Percentiles rank a stretch among this genome's conserved stretches.
These are phyloP conservation scores for Ceyx melanurus DNA, from an alignment of 2,113 vertebrate species.

Conservation along the genomic window DNA sequence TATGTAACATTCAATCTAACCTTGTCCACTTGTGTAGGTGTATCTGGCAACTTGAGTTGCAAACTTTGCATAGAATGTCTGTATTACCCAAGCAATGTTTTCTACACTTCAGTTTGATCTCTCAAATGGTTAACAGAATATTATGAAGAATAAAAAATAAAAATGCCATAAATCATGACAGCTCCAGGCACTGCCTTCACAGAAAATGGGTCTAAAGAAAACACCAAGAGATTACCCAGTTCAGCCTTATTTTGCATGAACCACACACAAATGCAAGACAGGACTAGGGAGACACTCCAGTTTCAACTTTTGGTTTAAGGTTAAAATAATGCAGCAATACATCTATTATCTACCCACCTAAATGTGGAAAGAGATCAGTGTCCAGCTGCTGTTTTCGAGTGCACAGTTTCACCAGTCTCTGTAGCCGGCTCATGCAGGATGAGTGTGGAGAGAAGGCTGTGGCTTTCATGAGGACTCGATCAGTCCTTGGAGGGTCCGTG, in stretches of 20 bases:
- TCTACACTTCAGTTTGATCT: background rate
- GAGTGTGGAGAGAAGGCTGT: conserved; percentile 87
- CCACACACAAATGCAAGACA: accelerated
- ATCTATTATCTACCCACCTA: conserved; percentile 79
- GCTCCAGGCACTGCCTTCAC: background rate
- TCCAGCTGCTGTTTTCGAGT: conserved; percentile 88
- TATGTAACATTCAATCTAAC: background rate
- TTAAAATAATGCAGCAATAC: background rate
- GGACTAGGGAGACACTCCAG: background rate
- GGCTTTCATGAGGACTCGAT: conserved; percentile 90
- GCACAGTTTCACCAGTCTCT: conserved; percentile 96
- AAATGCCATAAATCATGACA: background rate
- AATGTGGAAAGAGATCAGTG: conserved; percentile 93
- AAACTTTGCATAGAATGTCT: background rate
- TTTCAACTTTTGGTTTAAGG: background rate
- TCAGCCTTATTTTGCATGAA: background rate
- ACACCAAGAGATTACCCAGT: background rate
- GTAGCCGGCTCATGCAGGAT: conserved; percentile 90
- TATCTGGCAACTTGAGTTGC: accelerated
- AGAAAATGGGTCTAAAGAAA: background rate
- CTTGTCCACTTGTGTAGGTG: background rate
- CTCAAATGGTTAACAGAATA: background rate
- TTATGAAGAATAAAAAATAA: background rate
- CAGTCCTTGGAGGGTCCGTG: conserved; percentile 75
- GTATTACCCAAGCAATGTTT: background rate